These are phyloP conservation scores for Caenorhabditis sp. DNA, from an alignment of 2,888 invertebrate genomes.

Conservation along the genomic window DNA sequence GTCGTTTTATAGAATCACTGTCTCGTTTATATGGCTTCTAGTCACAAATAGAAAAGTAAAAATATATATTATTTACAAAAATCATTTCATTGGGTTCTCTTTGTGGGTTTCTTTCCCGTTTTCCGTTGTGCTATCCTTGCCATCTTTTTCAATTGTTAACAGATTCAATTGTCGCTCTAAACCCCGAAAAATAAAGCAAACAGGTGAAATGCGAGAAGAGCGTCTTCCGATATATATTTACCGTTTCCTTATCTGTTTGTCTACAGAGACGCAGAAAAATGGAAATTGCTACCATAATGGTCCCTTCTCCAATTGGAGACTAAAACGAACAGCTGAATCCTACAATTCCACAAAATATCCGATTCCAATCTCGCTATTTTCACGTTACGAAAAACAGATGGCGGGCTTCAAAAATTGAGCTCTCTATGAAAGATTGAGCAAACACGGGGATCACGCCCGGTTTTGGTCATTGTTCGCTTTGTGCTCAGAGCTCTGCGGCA, in stretches of 20 bases:
- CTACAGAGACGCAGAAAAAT: not conserved
- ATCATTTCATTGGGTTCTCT: not conserved
- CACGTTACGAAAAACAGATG: slow-evolving; percentile 43
- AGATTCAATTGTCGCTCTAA: not conserved
- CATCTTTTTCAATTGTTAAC: not conserved
- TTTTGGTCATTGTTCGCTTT: slow-evolving; percentile 40
- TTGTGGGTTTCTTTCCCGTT: not conserved
- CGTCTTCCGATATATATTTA: not conserved
- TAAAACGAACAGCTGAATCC: not conserved
- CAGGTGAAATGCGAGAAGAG: slow-evolving; percentile 1
- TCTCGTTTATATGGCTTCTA: not conserved
- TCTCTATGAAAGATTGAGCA: slow-evolving; percentile 25
- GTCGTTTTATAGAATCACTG: not conserved
- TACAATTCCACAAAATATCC: not conserved
- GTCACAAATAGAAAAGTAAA: too few species aligned
- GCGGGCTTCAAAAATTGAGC: slow-evolving; percentile 28
- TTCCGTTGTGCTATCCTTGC: too few species aligned
- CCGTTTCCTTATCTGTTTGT: slow-evolving; percentile 4
- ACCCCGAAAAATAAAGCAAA: not conserved
- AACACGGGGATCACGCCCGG: slow-evolving; percentile 27
- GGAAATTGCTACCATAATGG: not conserved
- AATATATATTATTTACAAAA: too few species aligned
- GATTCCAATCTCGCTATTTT: not conserved
- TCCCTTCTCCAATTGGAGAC: too few species aligned
- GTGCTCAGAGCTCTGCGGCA: slow-evolving; percentile 10